Conservation (phyloP, 2,888 invertebrate species). For the Scrobipalpa costella region DNA sequence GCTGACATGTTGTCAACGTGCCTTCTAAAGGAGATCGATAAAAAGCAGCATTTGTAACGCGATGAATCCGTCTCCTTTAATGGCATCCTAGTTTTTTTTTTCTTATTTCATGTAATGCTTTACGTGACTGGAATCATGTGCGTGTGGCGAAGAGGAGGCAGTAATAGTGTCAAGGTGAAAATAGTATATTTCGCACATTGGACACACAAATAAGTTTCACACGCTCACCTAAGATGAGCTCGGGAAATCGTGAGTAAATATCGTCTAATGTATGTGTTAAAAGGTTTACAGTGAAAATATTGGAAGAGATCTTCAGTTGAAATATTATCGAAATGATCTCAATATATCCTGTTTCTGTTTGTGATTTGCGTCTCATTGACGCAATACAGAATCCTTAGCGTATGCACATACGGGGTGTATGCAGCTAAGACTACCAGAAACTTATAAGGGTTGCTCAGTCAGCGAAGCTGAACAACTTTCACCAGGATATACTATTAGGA, state of each 20-base stretch:
- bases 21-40: neutral
- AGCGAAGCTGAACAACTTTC: too few species aligned
- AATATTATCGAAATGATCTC: neutral
- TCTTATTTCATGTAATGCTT: constrained; percentile 2
- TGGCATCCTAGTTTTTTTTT: constrained; percentile 3
- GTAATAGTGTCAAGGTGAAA: constrained; percentile 42
- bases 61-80: constrained; percentile 11
- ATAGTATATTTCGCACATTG: constrained; percentile 39
- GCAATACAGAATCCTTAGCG: neutral
- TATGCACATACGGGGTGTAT: too few species aligned
- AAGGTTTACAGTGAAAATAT: constrained; percentile 34
- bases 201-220: constrained; percentile 44
- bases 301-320: too few species aligned
- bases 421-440: too few species aligned
- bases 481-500: too few species aligned
- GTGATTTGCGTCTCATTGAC: neutral
- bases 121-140: constrained; percentile 31
- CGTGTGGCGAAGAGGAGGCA: constrained; percentile 31
- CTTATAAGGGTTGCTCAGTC: too few species aligned
- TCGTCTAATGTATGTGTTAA: constrained; percentile 47
- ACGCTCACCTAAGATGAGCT: constrained; percentile 45
- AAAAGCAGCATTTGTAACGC: constrained; percentile 3
- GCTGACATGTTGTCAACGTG: neutral
- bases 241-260: constrained; percentile 58
- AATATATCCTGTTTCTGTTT: neutral